Base-by-base conservation (phyloP, 2,888 invertebrate species). In the Erynnis tages region DNA sequence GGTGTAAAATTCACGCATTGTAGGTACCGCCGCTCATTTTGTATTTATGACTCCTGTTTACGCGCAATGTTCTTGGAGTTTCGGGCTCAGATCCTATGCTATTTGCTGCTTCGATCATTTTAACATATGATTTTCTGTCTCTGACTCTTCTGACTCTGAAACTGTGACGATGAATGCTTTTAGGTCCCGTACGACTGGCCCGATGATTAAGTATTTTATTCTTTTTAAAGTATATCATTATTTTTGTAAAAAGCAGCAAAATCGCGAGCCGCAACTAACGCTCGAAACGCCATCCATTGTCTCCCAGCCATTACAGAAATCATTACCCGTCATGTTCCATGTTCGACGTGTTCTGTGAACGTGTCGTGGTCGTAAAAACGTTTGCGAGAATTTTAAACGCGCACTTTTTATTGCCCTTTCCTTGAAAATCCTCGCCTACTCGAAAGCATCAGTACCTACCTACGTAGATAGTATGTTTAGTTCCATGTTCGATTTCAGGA, bases 1-100 rank as follows among this genome's bases (percentile, higher is more conserved):
- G 75, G 63, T 75, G 81, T 85, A 79, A 86, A 85, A 81, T 78
- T 79, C 78, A 76, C 78, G 79, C 80, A 79, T 82, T 83, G 82
- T n/a, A n/a, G n/a, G n/a, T 82, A 65, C 69, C 65, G 56, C 56
- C 62, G 62, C 70, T 67, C 69, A 69, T 71, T 72, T 69, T 76
- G 66, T 73, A 77, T 82, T 80, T 81, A 82, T 65, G 71, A 66
- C 62, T 59, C 29, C 34, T 41, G 57, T 58, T 63, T 62, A 63
- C 60, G 68, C 63, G 62, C 60, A 63, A 62, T 70, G 68, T 40
- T 49, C 53, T 54, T 40, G 29, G 48, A 32, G 4, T 53, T 29
- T 41, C 10, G 8, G 16, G n/a, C n/a, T n/a, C n/a, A n/a, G n/a
- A n/a, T n/a, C n/a, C 8, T 11, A 4, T 8, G 37, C 37, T 10